Percentiles rank a stretch among this genome's conserved stretches.
Conservation (phyloP, 2,888 invertebrate genomes). For the Cerastoderma edule region DNA sequence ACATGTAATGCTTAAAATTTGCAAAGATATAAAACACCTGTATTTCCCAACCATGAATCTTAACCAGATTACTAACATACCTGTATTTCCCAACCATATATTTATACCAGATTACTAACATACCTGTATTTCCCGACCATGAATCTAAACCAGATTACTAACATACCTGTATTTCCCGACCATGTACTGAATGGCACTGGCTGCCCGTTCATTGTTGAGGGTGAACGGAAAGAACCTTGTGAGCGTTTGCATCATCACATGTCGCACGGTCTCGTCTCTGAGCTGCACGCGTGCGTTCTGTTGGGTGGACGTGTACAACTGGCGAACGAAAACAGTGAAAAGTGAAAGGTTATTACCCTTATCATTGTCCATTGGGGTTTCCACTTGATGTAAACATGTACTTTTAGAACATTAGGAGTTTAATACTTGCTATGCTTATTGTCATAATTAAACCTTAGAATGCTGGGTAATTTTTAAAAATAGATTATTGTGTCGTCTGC, state of each 20-base stretch:
- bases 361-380: too few species aligned
- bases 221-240: conserved; percentile 28
- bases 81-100: conserved; percentile 41
- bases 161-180: conserved; percentile 44
- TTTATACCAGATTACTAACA: neutral
- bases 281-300: conserved; percentile 27
- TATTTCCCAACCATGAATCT: conserved; percentile 32
- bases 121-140: conserved; percentile 47
- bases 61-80: conserved; percentile 24
- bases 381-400: too few species aligned
- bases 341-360: too few species aligned
- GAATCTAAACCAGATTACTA: neutral
- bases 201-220: neutral
- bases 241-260: conserved; percentile 2
- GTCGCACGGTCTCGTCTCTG: conserved; percentile 26
- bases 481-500: too few species aligned
- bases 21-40: conserved; percentile 46
- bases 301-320: conserved; percentile 44
- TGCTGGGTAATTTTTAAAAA: too few species aligned
- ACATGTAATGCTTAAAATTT: too few species aligned
- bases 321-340: too few species aligned
- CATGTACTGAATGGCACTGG: conserved; percentile 35
- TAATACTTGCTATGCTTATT: too few species aligned
- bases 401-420: too few species aligned
- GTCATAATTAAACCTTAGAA: too few species aligned